Base-by-base conservation (phyloP, 2,888 invertebrate species). In the Scaptodrosophila latifasciaeformis region DNA sequence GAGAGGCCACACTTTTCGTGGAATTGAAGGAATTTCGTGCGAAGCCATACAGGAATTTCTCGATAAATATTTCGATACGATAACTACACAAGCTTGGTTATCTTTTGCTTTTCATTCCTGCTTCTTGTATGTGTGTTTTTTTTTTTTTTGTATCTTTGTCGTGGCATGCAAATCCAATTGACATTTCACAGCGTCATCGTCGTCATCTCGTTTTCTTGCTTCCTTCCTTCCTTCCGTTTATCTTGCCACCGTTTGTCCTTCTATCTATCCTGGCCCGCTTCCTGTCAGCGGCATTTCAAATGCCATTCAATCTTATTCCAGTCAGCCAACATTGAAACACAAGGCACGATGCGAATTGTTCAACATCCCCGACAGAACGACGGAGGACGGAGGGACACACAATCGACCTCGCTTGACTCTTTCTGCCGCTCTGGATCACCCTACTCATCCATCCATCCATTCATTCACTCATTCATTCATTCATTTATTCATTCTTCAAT, bases 81-180 rank as follows among this genome's bases (percentile, higher is more conserved):
- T n/a, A n/a, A n/a, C n/a, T 15, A 34, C 27, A 27, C 13, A 42
- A 39, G 54, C 34, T 42, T 17, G 35, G 19, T 44, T n/a, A 12
- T 40, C 15, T 13, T 35, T 15, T 24, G 13, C 13, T 9, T 17
- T 21, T 6, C 1, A 9, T 0, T 5, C 35, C 5, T 13, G 12
- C n/a, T 10, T 12, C 12, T 34, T 7, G 13, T 1, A 34, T 4
- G 27, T 4, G 5, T 6, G 9, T 9, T 27, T 9, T 27, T 9
- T 9, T 9, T 27, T 9, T 27, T 9, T 9, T 27, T 27, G 5
- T 27, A 9, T 27, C 9, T 4, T 9, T 9, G 5, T 27, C 9
- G 5, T 5, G 12, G 9, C 68, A 70, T 62, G 67, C 54, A 63
- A 67, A 67, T 67, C 54, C 67, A 59, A 70, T 67, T 62, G 67